Conservation (phyloP, 92 coral and sea anemone genomes). For the Epizoanthus stellaris region DNA sequence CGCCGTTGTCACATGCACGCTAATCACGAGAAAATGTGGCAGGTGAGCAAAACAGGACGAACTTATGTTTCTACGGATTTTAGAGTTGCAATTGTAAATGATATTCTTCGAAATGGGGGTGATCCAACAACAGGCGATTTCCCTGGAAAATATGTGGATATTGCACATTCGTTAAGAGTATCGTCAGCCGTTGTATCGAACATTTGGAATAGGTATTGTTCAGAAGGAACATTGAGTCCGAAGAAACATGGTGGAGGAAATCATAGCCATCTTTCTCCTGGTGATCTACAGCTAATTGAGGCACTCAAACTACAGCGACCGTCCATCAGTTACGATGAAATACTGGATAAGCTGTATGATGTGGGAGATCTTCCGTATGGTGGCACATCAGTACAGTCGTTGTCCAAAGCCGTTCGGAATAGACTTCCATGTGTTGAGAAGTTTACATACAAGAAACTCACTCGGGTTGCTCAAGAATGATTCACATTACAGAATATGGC, state of each 20-base stretch:
- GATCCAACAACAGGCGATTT: slow-evolving; percentile 45
- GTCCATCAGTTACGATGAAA: slow-evolving; percentile 49
- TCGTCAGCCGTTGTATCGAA: slow-evolving; percentile 51
- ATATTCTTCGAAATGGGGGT: neutral
- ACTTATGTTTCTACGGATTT: no score
- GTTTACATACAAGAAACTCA: slow-evolving; percentile 48
- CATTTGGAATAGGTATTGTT: slow-evolving; percentile 55
- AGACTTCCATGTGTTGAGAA: slow-evolving; percentile 43
- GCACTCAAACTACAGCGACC: slow-evolving; percentile 56
- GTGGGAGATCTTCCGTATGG: slow-evolving; percentile 52
- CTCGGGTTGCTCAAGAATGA: no score
- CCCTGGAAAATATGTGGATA: slow-evolving; percentile 52
- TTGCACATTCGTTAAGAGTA: slow-evolving; percentile 46
- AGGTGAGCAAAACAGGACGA: no score
- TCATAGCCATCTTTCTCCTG: slow-evolving; percentile 50
- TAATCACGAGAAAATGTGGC: no score
- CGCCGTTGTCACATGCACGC: no score
- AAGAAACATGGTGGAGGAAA: slow-evolving; percentile 50
- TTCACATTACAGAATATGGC: no score
- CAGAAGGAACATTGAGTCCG: slow-evolving; percentile 46
- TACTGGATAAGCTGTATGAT: slow-evolving; percentile 49
- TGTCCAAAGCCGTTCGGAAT: slow-evolving; percentile 49
- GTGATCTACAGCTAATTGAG: slow-evolving; percentile 54
- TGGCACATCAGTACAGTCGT: slow-evolving; percentile 27
- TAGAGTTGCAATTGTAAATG: no score